Percentiles rank a stretch among this genome's conserved stretches.
Conservation (phyloP, 2,888 invertebrate species). For the Plemyria rubiginata region DNA sequence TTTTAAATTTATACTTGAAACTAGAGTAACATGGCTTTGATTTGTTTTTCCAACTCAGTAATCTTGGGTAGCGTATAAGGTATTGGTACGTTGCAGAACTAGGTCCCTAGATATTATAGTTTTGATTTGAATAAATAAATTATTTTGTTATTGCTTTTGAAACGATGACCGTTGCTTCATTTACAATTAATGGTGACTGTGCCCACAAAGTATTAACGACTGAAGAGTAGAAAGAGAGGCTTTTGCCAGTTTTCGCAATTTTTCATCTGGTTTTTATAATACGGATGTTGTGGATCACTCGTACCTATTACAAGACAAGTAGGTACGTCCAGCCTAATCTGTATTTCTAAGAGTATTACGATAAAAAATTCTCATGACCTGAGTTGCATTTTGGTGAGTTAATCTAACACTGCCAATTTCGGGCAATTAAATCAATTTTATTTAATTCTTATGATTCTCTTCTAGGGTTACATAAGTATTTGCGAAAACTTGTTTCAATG, state of each 20-base stretch:
- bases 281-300: background rate
- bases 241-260: too few species aligned
- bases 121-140: too few species aligned
- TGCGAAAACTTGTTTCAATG: background rate
- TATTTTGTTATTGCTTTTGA: too few species aligned
- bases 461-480: constrained; percentile 14
- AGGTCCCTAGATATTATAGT: too few species aligned
- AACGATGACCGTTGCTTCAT: too few species aligned
- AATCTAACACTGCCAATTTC: constrained; percentile 21
- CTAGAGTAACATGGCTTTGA: too few species aligned
- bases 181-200: too few species aligned
- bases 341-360: constrained; percentile 2
- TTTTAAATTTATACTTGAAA: too few species aligned
- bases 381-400: constrained; percentile 9
- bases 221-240: background rate
- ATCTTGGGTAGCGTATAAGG: too few species aligned
- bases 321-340: background rate
- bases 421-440: constrained; percentile 37
- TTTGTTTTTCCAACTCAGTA: too few species aligned
- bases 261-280: background rate
- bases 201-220: background rate
- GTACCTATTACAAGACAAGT: too few species aligned
- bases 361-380: constrained; percentile 16
- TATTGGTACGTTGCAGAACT: too few species aligned
- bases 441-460: constrained; percentile 2